These are phyloP conservation scores for Dunckerocampus dactyliophorus DNA, from an alignment of 2,113 vertebrate species.

Conservation along the genomic window DNA sequence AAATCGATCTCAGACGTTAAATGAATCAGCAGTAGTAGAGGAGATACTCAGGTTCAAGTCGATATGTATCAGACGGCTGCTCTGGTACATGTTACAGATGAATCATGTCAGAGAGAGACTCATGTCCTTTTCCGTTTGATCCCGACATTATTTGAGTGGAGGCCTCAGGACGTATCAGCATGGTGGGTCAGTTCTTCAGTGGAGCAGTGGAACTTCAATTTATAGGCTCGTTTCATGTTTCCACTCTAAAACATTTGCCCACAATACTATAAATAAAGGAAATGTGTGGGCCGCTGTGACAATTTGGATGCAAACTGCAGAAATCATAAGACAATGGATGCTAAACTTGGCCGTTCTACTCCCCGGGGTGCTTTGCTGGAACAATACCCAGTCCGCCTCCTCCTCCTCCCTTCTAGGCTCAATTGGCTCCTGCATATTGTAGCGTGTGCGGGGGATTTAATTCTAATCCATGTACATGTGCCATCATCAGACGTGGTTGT, in stretches of 20 bases:
- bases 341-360: background rate
- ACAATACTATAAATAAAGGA: background rate
- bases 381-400: background rate
- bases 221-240: background rate
- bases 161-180: conserved; percentile 1
- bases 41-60: conserved; percentile 37
- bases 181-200: conserved; percentile 6
- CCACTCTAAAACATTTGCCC: background rate
- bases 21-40: conserved; percentile 49
- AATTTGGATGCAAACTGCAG: background rate
- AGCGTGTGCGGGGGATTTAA: conserved; percentile 52
- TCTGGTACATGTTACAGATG: conserved; percentile 20
- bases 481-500: conserved; percentile 40
- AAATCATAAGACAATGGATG: background rate
- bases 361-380: background rate
- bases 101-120: conserved; percentile 11
- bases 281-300: background rate
- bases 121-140: background rate
- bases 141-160: background rate
- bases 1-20: conserved; percentile 54
- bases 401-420: conserved; percentile 7
- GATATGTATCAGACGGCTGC: conserved; percentile 40
- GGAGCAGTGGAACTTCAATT: background rate
- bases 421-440: conserved; percentile 30
- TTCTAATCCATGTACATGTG: conserved; percentile 64